These are phyloP conservation scores for Fulica atra DNA, from an alignment of 2,113 vertebrate species.

Conservation along the genomic window DNA sequence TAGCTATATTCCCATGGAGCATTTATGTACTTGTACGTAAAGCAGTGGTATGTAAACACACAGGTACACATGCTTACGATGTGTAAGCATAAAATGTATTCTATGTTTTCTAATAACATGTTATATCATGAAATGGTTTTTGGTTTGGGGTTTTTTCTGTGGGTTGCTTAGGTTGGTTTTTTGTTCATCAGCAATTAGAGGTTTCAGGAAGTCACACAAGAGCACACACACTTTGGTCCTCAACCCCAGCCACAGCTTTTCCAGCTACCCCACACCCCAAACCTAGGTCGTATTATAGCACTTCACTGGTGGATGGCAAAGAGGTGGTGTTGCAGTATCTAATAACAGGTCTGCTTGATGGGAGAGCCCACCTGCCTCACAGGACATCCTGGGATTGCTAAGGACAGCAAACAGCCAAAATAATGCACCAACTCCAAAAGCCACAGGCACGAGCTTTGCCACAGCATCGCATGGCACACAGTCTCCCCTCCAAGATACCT, in stretches of 20 bases:
- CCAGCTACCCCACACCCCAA: background rate
- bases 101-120: background rate
- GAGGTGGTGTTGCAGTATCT: background rate
- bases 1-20: background rate
- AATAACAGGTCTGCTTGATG: background rate
- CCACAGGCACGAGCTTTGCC: background rate
- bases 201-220: background rate
- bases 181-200: background rate
- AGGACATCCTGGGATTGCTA: background rate
- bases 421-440: background rate
- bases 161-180: too few species aligned
- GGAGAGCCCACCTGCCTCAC: background rate
- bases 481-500: accelerated
- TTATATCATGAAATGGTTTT: accelerated
- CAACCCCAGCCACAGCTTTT: background rate
- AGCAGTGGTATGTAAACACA: too few species aligned
- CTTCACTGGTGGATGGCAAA: background rate
- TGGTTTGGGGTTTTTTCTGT: background rate
- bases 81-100: background rate
- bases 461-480: accelerated
- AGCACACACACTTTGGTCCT: background rate
- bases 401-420: background rate
- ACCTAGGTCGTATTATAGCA: background rate
- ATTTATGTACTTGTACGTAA: background rate
- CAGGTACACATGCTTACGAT: accelerated